A percentile compares a stretch with the other conserved stretches of the same genome.
Evolutionary conservation across 2,113 vertebrate genomes (phyloP).

Genomic region (Labeo catla): DNA sequence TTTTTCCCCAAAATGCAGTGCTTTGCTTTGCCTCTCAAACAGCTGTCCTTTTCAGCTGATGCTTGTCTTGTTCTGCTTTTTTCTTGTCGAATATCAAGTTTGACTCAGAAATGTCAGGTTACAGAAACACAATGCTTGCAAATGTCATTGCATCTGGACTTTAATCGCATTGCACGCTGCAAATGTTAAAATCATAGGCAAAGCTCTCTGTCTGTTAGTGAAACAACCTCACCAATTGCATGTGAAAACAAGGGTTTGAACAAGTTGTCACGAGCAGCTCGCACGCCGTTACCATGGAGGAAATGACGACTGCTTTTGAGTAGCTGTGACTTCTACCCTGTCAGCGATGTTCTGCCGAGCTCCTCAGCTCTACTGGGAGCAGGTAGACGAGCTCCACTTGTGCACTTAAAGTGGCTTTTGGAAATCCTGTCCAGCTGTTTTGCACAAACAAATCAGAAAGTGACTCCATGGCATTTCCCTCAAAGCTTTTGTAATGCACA

Average conservation of each 20-base stretch:
- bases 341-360: conserved; percentile 56
- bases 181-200: background rate
- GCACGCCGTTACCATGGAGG: conserved; percentile 50
- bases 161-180: background rate
- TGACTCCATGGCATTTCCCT: too few species aligned
- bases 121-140: background rate
- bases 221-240: background rate
- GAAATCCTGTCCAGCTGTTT: background rate
- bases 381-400: background rate
- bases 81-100: background rate
- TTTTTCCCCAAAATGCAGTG: background rate
- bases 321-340: conserved; percentile 40
- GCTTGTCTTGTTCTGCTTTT: background rate
- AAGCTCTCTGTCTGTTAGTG: background rate
- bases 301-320: conserved; percentile 34
- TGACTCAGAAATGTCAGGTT: background rate
- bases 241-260: background rate
- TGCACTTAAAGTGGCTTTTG: conserved; percentile 23
- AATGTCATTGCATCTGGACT: background rate
- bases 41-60: background rate
- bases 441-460: background rate
- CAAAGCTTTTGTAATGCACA: background rate
- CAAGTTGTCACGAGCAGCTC: conserved; percentile 30
- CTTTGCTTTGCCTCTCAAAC: background rate
- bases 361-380: conserved; percentile 34